Conservation (phyloP, 2,797 vertebrate genomes). For the Prionace glauca region DNA sequence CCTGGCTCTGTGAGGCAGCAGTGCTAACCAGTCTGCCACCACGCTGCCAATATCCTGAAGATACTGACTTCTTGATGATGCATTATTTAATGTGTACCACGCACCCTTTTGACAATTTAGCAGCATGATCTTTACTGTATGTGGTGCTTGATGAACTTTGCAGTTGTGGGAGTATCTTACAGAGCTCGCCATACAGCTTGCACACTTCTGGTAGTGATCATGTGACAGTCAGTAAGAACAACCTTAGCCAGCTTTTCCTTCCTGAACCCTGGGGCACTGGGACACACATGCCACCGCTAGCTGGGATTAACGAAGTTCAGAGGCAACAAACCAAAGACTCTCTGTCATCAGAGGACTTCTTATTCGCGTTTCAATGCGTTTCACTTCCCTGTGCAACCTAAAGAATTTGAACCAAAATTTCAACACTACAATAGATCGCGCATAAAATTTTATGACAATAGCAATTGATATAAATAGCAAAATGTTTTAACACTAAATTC, state of each 20-base stretch:
- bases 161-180: background rate
- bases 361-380: background rate
- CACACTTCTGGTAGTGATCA: background rate
- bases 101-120: background rate
- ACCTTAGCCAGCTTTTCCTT: background rate
- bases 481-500: background rate
- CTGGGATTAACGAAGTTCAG: background rate
- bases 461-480: conserved; percentile 5
- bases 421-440: background rate
- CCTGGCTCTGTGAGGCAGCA: no score
- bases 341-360: background rate
- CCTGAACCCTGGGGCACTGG: background rate
- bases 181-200: background rate
- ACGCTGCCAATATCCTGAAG: background rate
- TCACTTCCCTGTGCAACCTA: background rate
- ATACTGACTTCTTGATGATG: background rate
- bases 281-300: background rate
- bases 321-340: background rate
- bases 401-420: background rate
- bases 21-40: no score
- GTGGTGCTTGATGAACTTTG: background rate
- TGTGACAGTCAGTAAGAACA: background rate
- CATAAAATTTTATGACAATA: background rate
- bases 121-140: background rate
- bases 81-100: background rate